These are phyloP conservation scores for Lypha dubia DNA, from an alignment of 2,888 invertebrate species.

Conservation along the genomic window DNA sequence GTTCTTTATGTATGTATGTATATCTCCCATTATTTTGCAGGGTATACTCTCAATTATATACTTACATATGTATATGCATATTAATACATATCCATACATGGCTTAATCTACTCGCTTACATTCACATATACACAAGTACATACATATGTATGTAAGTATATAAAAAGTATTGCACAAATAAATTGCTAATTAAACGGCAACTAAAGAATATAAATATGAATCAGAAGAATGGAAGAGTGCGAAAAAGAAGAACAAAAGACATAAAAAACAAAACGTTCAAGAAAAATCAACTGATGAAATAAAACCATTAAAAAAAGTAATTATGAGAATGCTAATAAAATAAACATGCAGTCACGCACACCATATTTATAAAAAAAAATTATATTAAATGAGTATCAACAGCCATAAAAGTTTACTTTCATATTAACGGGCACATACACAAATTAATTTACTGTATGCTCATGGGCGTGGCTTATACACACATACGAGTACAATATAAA, in stretches of 20 bases:
- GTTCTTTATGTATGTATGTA: too few relatives aligned
- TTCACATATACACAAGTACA: too few relatives aligned
- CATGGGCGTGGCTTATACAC: constrained; percentile 65
- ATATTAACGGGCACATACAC: constrained; percentile 12
- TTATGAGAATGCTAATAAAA: constrained; percentile 71
- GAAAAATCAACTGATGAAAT: constrained; percentile 56
- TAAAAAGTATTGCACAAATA: constrained; percentile 57
- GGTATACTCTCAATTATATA: too few relatives aligned
- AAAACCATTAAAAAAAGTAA: constrained; percentile 68
- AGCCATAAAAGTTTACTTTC: not conserved
- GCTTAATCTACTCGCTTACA: too few relatives aligned
- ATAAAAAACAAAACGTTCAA: constrained; percentile 29
- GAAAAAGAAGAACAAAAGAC: constrained; percentile 18
- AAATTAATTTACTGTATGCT: constrained; percentile 28
- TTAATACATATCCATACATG: too few relatives aligned
- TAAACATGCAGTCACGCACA: constrained; percentile 64
- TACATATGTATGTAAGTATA: not conserved
- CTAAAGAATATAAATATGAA: constrained; percentile 32
- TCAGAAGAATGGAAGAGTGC: constrained; percentile 15
- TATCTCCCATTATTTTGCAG: too few relatives aligned
- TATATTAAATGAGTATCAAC: constrained; percentile 8
- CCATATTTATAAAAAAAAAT: not conserved
- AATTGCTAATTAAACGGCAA: constrained; percentile 64
- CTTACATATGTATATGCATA: too few relatives aligned
- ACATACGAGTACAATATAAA: constrained; percentile 41